These are phyloP conservation scores for Atta texana DNA, from an alignment of 1,140 invertebrate genomes.

Conservation along the genomic window DNA sequence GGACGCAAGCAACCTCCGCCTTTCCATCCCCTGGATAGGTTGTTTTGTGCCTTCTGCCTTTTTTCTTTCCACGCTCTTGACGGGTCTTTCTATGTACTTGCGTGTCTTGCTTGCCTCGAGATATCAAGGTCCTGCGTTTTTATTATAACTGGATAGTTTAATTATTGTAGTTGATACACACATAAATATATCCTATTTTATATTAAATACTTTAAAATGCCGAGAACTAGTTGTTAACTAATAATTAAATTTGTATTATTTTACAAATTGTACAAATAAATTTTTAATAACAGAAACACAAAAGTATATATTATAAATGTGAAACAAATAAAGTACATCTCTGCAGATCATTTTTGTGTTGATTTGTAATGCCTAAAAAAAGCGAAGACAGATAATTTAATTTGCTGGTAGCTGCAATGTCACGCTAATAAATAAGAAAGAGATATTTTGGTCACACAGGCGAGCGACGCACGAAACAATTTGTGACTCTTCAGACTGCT, in stretches of 20 bases:
- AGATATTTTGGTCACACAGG: constrained; percentile 60
- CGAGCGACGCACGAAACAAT: constrained; percentile 68
- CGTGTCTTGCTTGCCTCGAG: constrained; percentile 80
- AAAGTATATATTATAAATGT: neutral
- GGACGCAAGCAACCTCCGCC: constrained; percentile 46
- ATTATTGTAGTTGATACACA: constrained; percentile 76
- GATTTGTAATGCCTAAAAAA: neutral
- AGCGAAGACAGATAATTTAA: constrained; percentile 51
- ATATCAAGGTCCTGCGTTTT: constrained; percentile 75
- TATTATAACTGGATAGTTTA: constrained; percentile 82
- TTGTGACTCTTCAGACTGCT: constrained; percentile 72
- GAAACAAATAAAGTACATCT: neutral
- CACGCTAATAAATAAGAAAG: constrained; percentile 64
- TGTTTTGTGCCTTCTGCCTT: constrained; percentile 60
- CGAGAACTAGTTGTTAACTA: neutral
- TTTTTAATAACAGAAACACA: neutral
- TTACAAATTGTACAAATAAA: constrained; percentile 1
- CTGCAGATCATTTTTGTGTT: constrained; percentile 5
- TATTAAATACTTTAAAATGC: neutral
- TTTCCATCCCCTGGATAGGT: constrained; percentile 53
- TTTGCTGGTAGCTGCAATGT: constrained; percentile 38
- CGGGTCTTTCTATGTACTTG: constrained; percentile 73
- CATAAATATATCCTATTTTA: neutral
- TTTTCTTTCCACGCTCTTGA: constrained; percentile 47
- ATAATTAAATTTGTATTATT: neutral